Percentiles rank a stretch among this genome's conserved stretches.
Conservation (phyloP, 2,113 vertebrate genomes). For the Macquaria australasica region DNA sequence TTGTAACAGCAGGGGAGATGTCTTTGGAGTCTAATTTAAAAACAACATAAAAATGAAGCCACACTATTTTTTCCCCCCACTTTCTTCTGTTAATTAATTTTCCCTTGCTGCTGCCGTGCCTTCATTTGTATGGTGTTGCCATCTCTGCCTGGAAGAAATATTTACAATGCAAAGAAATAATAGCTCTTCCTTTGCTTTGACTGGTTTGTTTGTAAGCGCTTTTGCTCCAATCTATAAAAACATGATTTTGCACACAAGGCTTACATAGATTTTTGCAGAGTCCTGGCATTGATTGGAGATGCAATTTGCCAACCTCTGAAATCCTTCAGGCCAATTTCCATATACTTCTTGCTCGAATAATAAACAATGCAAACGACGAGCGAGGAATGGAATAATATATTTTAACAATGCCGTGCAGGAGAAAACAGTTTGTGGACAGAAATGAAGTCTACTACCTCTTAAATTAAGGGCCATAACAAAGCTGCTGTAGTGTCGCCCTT, state of each 20-base stretch:
- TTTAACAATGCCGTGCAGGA: constrained; percentile 44
- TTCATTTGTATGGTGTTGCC: constrained; percentile 61
- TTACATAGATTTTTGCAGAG: constrained; percentile 72
- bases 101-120: constrained; percentile 2
- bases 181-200: constrained; percentile 56
- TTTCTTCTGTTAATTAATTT: constrained; percentile 67
- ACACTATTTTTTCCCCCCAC: constrained; percentile 4
- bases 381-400: constrained; percentile 49
- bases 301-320: constrained; percentile 72
- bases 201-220: constrained; percentile 62
- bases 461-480: constrained; percentile 30
- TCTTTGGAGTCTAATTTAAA: constrained; percentile 62
- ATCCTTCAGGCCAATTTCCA: constrained; percentile 72
- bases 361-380: constrained; percentile 50
- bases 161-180: constrained; percentile 73
- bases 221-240: constrained; percentile 77
- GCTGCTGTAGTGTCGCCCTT: background rate
- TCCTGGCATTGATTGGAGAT: constrained; percentile 76
- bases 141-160: constrained; percentile 57
- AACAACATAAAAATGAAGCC: constrained; percentile 42
- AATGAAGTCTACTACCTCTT: constrained; percentile 31
- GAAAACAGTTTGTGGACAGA: constrained; percentile 17
- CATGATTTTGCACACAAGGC: constrained; percentile 72
- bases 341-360: constrained; percentile 45
- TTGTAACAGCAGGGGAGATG: constrained; percentile 46